Evolutionary conservation across 1,140 invertebrate species (phyloP).

Genomic region (Drosophila ambigua): DNA sequence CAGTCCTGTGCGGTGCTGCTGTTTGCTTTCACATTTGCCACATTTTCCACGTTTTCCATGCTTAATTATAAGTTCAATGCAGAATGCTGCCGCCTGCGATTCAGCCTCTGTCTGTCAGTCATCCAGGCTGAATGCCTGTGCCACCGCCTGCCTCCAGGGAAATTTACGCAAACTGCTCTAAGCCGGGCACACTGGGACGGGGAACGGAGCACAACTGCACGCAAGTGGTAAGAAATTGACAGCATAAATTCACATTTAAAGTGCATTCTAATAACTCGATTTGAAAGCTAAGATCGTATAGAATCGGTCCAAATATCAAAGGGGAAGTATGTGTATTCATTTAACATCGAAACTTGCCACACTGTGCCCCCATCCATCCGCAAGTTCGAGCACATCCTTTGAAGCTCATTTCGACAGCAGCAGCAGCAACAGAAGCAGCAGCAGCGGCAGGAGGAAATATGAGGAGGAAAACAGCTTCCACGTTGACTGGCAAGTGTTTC

Average conservation of each 20-base stretch:
- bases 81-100: slow-evolving; percentile 51
- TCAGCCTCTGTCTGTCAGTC: slow-evolving; percentile 40
- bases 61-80: slow-evolving; percentile 76
- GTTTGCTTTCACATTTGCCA: slow-evolving; percentile 54
- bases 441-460: slow-evolving; percentile 32
- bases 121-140: not conserved
- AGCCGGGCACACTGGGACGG: slow-evolving; percentile 8
- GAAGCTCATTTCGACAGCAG: slow-evolving; percentile 56
- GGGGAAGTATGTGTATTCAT: too few species aligned
- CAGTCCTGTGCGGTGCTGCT: slow-evolving; percentile 11
- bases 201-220: too few species aligned
- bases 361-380: slow-evolving; percentile 19
- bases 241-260: too few species aligned
- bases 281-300: too few species aligned
- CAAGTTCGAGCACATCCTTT: slow-evolving; percentile 41
- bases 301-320: too few species aligned
- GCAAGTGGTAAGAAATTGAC: too few species aligned
- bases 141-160: slow-evolving; percentile 58
- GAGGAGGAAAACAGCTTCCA: slow-evolving; percentile 34
- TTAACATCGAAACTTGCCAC: not conserved
- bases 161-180: slow-evolving; percentile 58
- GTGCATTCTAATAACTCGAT: too few species aligned
- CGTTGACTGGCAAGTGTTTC: slow-evolving; percentile 71
- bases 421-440: not conserved
- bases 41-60: slow-evolving; percentile 76